Evolutionary conservation across 2,113 vertebrate species (phyloP).

Genomic region (Urocitellus parryii): DNA sequence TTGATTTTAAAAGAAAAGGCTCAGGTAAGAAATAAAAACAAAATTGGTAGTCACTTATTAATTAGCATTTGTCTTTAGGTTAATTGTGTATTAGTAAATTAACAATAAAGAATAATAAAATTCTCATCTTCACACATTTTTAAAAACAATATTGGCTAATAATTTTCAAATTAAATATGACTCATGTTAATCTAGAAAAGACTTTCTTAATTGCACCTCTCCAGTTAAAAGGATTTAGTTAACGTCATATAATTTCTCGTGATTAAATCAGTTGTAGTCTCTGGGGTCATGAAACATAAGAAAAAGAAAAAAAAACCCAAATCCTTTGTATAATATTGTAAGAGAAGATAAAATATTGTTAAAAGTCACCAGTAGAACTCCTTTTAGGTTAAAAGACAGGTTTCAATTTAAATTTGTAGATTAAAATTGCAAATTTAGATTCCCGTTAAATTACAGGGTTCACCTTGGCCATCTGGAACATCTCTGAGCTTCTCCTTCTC

Average conservation of each 20-base stretch:
- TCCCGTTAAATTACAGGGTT: not conserved
- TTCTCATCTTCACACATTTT: not conserved
- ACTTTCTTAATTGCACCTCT: not conserved
- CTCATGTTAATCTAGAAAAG: not conserved
- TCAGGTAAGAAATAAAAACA: not conserved
- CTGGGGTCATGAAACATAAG: not conserved
- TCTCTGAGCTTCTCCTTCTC: not conserved
- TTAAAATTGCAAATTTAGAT: not conserved
- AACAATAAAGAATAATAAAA: not conserved
- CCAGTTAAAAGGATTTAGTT: not conserved
- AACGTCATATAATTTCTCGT: not conserved
- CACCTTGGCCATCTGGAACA: not conserved
- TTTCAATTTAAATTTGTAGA: not conserved
- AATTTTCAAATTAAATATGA: conserved; percentile 34
- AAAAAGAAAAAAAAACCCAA: conserved; percentile 14
- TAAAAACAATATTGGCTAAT: not conserved
- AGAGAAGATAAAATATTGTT: not conserved
- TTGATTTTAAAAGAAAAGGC: not conserved
- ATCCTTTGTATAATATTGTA: not conserved
- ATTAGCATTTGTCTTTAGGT: not conserved
- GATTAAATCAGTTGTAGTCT: not conserved
- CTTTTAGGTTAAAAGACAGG: not conserved
- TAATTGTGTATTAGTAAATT: not conserved
- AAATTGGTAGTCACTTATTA: not conserved
- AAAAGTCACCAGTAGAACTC: not conserved